Evolutionary conservation across 2,888 invertebrate genomes (phyloP), one percentile per base, ranked within the genome.

Genomic region (Dasypogon diadema): DNA sequence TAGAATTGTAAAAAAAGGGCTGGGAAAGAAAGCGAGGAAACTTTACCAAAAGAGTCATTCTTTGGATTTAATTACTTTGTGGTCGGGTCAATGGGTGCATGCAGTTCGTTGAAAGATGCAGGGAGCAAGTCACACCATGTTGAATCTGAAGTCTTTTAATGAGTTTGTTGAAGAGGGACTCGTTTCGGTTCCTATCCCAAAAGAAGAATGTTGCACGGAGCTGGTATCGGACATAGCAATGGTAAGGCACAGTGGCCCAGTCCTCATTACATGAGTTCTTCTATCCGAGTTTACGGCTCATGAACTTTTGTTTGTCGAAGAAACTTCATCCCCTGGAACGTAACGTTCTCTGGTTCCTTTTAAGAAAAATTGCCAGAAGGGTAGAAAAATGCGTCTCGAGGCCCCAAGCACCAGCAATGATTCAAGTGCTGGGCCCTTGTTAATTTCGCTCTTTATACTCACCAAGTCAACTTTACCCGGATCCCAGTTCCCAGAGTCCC

Each of bases 241-340:
- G 26, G 16, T 26, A 42, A 51, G 37, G 37, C 70, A 26, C 70
- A 54, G 18, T 70, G 70, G 54, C 70, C 70, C 70, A 70, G 54
- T 21, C 70, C 54, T 70, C 51, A 70, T 70, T 70, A 54, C 21
- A 70, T 30, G 70, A 51, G 18, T 34, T 68, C 48, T 46, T 22
- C 26, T 2, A n/a, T 70, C 30, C 51, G 54, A 22, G 18, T 54
- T 70, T 54, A 70, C 54, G 51, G 70, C 54, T 54, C 70, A 70
- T 26, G 70, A 70, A 54, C 34, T 70, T 70, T 30, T 21, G 54
- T 70, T 70, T 70, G 46, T 34, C 16, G 54, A 65, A 46, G 14
- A 5, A 24, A 60, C 60, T 30, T 60, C 14, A 65, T 65, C 22
- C 65, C 24, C n/a, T 6, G 42, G 42, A 42, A 12, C n/a, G 42